Base-by-base conservation (phyloP, 2,113 vertebrate species). In the Acrocephalus kingi region DNA sequence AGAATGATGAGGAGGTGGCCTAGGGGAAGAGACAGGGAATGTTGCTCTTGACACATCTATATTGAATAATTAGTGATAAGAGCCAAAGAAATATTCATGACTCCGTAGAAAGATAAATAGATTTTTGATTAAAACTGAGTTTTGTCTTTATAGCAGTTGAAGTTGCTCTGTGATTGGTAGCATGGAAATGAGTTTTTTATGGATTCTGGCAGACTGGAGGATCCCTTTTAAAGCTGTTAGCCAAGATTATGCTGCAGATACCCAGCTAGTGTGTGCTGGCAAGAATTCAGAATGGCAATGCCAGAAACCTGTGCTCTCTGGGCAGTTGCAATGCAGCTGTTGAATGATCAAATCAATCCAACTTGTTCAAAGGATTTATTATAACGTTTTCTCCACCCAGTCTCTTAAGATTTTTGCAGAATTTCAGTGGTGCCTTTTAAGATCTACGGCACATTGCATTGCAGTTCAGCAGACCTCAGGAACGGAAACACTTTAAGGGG, bases 21-120 rank as follows among this genome's bases (percentile, higher is more conserved):
- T 84, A 79, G 72, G 81, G 94, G 59, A 93, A 91, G 72, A 90
- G 82, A 39, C 69, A 95, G 54, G 37, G 79, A 83, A 69, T 87
- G 78, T 90, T 94, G 41, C 85, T 97, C 89, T 93, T 95, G 93
- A 92, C 87, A 95, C 67, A 66, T 19, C 4, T 76, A 62, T 75
- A 68, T 76, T 77, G 84, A 96, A 93, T 96, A 96, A 96, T 97
- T 97, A 94, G 76, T 35, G 84, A 95, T 96, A 97, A 94, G 73
- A 96, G 59, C 86, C 73, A 90, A 91, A 88, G 87, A 97, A 92
- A 94, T 97, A 96, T 87, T 97, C 93, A 96, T 91, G 87, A 94
- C 75, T 90, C 72, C 51, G 55, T 94, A 68, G 69, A 93, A 96
- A 96, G 87, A 97, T 96, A 94, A 96, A 96, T 91, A 95, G 96